Percentiles rank a stretch among this genome's conserved stretches.
These are phyloP conservation scores for Eurois occulta DNA, from an alignment of 2,888 invertebrate genomes.

Conservation along the genomic window DNA sequence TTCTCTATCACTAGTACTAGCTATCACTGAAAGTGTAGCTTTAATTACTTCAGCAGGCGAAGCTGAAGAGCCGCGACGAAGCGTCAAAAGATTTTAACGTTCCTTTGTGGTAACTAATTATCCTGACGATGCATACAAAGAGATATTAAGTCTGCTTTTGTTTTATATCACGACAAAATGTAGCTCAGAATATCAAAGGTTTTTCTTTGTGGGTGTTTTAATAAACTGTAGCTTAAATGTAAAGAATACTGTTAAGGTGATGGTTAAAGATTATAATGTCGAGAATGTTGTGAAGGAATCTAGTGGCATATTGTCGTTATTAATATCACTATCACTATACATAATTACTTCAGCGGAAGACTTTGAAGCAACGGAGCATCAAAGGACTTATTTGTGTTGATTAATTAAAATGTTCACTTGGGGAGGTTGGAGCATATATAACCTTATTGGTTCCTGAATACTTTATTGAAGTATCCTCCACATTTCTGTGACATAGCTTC, in stretches of 20 bases:
- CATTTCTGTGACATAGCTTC: not conserved
- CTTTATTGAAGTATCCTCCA: not conserved
- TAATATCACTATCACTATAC: not conserved
- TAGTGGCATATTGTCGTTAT: not conserved
- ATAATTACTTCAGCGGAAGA: not conserved
- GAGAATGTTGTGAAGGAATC: not conserved
- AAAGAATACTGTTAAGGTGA: not conserved
- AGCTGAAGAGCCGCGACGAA: not conserved
- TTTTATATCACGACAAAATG: not conserved
- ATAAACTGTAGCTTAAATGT: not conserved
- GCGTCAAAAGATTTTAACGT: slow-evolving; percentile 8
- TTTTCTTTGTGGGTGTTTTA: not conserved
- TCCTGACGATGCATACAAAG: slow-evolving; percentile 8
- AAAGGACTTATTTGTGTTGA: not conserved
- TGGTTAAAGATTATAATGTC: not conserved
- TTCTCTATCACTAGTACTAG: not conserved
- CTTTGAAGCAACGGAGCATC: not conserved
- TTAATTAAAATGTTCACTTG: not conserved
- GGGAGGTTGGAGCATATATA: not conserved
- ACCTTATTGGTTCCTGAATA: not conserved
- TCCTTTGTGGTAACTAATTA: slow-evolving; percentile 24
- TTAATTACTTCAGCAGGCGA: slow-evolving; percentile 34
- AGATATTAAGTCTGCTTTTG: not conserved
- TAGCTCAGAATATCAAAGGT: not conserved
- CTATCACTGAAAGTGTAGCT: slow-evolving; percentile 1